Evolutionary conservation across 2,113 vertebrate genomes (phyloP).

Genomic region (Bubo blakistoni): DNA sequence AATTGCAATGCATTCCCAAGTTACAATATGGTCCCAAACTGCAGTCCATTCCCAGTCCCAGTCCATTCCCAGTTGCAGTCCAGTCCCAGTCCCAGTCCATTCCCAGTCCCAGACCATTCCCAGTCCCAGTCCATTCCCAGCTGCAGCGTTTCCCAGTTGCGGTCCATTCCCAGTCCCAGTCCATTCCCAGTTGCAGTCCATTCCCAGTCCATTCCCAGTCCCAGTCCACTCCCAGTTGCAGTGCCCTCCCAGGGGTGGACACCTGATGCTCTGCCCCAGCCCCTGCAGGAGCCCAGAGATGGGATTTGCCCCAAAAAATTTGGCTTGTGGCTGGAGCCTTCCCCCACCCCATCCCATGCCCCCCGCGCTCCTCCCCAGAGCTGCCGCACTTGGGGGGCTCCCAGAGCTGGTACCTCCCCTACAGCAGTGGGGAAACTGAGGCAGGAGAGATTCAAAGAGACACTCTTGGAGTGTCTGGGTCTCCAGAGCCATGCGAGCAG

Average conservation of each 20-base stretch:
- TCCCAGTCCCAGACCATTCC: background rate
- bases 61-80: no score
- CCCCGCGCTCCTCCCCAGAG: fast-evolving
- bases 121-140: fast-evolving
- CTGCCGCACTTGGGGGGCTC: background rate
- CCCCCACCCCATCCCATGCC: no score
- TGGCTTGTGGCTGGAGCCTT: background rate
- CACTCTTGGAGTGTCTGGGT: fast-evolving
- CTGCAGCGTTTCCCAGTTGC: no score
- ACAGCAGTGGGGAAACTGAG: background rate
- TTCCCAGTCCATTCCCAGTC: no score
- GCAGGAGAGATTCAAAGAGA: background rate
- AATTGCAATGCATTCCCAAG: fast-evolving
- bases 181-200: no score
- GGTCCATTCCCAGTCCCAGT: no score
- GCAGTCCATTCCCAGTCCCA: background rate
- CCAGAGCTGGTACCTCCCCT: no score
- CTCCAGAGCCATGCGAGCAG: background rate
- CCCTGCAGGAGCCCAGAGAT: fast-evolving
- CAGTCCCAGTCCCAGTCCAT: no score
- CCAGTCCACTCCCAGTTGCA: background rate
- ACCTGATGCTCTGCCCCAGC: background rate
- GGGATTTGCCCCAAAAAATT: background rate
- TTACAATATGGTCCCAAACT: background rate
- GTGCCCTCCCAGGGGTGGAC: no score